Evolutionary conservation across 1,140 invertebrate genomes (phyloP), one percentile per base, ranked within the genome.

Genomic region (Ostrea edulis): DNA sequence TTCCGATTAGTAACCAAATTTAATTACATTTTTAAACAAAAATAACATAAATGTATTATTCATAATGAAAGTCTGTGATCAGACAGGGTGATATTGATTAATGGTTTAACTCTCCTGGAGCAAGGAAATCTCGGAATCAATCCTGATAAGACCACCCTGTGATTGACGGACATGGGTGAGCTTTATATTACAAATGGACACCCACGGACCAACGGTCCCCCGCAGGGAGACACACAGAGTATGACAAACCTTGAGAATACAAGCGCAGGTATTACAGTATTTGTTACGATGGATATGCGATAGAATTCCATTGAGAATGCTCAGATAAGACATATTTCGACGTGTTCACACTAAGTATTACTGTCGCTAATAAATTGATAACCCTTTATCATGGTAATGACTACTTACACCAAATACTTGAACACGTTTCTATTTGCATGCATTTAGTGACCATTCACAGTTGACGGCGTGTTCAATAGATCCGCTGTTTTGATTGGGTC

Each of bases 1-100:
- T 77, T 77, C 68, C 68, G 68, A 77, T 77, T 77, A 77, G 68
- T 77, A 77, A 29, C 68, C 25, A 77, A 29, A 77, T 77, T 77
- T 11, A 77, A 77, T 77, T 77, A 25, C 25, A 77, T 77, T 77
- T 58, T 77, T 77, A 77, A 77, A 77, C 68, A 35, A 77, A 29
- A 77, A 77, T 77, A 77, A 77, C 68, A 77, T 35, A 77, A 77
- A 77, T 35, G 22, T 77, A 77, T 77, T 29, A 25, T 77, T 77
- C 8, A 35, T 35, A 77, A 35, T 44, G 9, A 77, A 77, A 29
- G 68, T 29, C 25, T 25, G 25, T 29, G 68, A 77, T 77, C 68
- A 77, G 68, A 12, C 68, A 77, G 35, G 25, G 68, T 25, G 68
- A 77, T 77, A 77, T 25, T 77, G 68, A 77, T 77, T 77, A 35